These are phyloP conservation scores for Gymnoscopelus microlampas DNA, from an alignment of 2,797 vertebrate genomes.

Conservation along the genomic window DNA sequence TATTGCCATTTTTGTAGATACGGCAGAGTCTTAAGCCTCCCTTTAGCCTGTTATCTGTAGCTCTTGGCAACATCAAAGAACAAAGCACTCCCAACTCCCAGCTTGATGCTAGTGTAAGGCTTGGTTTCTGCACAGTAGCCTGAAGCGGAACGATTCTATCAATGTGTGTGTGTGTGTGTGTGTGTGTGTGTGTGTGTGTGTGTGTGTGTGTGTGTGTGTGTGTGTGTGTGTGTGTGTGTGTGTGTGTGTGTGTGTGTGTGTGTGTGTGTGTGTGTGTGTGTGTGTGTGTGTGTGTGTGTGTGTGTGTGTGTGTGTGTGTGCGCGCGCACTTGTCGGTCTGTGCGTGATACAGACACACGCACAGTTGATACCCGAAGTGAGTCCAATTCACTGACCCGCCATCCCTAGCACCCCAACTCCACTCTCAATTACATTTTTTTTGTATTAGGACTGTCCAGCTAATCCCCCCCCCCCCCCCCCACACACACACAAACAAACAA, in stretches of 20 bases:
- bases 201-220: too few species aligned
- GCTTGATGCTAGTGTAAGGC: neutral
- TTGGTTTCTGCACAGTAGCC: conserved; percentile 17
- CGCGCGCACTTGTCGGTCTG: conserved; percentile 16
- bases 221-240: too few species aligned
- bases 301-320: conserved; percentile 15
- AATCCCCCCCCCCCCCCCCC: too few species aligned
- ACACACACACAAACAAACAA: too few species aligned
- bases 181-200: too few species aligned
- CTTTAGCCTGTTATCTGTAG: conserved; percentile 40
- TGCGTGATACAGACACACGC: neutral
- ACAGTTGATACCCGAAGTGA: neutral
- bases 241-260: too few species aligned
- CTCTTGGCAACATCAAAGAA: conserved; percentile 31
- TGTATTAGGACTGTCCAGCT: too few species aligned
- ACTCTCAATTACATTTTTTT: too few species aligned
- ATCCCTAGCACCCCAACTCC: too few species aligned
- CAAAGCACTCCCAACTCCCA: neutral
- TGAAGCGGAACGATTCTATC: conserved; percentile 9
- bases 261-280: too few species aligned
- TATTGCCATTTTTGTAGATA: neutral
- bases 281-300: conserved; percentile 2
- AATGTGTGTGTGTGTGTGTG: neutral
- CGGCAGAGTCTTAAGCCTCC: neutral
- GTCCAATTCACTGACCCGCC: conserved; percentile 3